phyloP scores from a whole-genome alignment of 2,113 vertebrate genomes.

The Phodopus roborovskii region DNA sequence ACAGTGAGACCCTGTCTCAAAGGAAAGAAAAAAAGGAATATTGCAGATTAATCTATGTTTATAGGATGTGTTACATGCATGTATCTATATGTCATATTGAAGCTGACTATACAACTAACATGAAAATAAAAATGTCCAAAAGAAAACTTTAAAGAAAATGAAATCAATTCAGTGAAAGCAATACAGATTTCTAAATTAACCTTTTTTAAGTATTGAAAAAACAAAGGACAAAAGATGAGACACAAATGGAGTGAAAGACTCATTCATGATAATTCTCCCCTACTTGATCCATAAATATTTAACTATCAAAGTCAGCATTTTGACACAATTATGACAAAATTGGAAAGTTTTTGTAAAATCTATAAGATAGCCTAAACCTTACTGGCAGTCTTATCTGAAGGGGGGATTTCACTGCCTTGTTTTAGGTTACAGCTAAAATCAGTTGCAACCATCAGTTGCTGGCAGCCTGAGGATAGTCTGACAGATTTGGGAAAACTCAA shows the following conservation, averaged over 20 bases:
- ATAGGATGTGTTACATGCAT: neutral
- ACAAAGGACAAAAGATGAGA: neutral
- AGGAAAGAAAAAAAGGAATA: neutral
- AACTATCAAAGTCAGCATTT: neutral
- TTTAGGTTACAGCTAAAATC: constrained; percentile 23
- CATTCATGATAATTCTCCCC: neutral
- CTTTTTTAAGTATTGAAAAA: neutral
- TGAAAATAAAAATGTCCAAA: neutral
- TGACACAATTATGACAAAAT: neutral
- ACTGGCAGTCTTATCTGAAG: neutral
- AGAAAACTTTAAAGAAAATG: neutral
- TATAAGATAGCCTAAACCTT: neutral
- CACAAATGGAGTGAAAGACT: neutral
- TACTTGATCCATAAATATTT: neutral
- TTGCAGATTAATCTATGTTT: neutral
- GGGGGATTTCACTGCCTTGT: neutral
- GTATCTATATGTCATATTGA: neutral
- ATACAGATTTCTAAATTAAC: neutral
- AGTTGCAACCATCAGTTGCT: neutral
- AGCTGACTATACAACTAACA: neutral
- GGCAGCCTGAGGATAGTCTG: neutral
- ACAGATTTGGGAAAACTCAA: neutral
- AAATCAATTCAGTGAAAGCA: neutral
- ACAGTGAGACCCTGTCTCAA: neutral
- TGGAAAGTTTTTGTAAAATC: constrained; percentile 45